phyloP scores from a whole-genome alignment of 2,888 invertebrate genomes.

The Dysmachus trigonus region DNA sequence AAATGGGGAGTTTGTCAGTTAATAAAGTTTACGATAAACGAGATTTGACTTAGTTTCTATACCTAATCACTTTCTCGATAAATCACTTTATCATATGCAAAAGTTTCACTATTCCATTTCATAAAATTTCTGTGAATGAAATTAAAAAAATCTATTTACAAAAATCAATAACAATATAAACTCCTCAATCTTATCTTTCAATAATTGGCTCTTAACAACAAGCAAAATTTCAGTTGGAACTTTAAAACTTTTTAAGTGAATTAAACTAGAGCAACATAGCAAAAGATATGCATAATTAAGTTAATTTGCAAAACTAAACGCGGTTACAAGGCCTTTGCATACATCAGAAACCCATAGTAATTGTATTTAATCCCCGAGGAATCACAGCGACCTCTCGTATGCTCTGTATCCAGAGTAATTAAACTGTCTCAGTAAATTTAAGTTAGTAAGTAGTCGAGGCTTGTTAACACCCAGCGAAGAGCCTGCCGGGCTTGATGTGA shows the following conservation, averaged over 20 bases:
- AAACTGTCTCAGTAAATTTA: neutral
- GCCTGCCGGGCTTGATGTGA: neutral
- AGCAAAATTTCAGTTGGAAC: neutral
- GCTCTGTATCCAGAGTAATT: neutral
- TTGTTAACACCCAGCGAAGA: neutral
- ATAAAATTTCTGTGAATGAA: no score
- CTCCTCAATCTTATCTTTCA: neutral
- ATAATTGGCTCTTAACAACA: neutral
- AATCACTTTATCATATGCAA: no score
- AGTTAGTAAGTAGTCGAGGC: neutral
- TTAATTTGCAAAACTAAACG: neutral
- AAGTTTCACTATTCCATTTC: no score
- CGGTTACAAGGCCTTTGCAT: neutral
- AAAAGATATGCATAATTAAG: neutral
- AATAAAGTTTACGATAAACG: no score
- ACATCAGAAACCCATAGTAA: neutral
- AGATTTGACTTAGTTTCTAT: no score
- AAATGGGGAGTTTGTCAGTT: no score
- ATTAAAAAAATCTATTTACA: no score
- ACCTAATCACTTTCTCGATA: no score
- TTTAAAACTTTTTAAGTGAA: neutral
- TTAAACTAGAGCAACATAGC: neutral
- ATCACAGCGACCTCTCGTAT: neutral
- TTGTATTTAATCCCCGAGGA: neutral
- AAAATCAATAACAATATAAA: no score